Evolutionary conservation across 2,888 invertebrate species (phyloP), one percentile per base, ranked within the genome.

Genomic region (Folsomia candida): DNA sequence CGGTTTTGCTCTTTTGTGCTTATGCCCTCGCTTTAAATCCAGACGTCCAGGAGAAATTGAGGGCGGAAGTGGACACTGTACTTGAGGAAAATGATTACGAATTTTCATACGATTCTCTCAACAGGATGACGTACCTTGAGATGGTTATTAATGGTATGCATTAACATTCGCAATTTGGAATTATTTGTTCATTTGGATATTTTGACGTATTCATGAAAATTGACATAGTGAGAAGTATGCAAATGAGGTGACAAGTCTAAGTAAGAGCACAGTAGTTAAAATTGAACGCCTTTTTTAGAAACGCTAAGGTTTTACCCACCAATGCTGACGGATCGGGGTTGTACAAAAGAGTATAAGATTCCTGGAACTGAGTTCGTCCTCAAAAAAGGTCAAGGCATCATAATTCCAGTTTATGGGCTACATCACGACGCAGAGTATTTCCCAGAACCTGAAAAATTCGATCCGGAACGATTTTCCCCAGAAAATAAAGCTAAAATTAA

Each of bases 381-480:
- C 54, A 85, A 86, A 68, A 83, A 85, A 76, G 87, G 86, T 2
- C 83, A 85, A 74, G 83, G 85, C 1, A 84, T 87, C 1, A 81
- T 86, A 18, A 85, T 88, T 76, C 87, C 88, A 1, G 85, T 87
- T 68, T 85, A 85, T 78, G 87, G 86, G 1, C 54, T 54, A 6
- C 54, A 54, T 20, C 18, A 22, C 18, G 54, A 54, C 22, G 11
- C 18, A 54, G 54, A 18, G 20, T 54, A 54, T 54, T 54, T 14
- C 22, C 54, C 54, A n/a, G 22, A 54, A 20, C 54, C 54, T 4
- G 20, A n/a, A 4, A 9, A 60, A 60, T 60, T 60, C 24, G n/a
- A 60, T 24, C 60, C 60, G 22, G 60, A 60, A 26, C 27, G 60
- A 25, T 60, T 60, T 60, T 60, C 60, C 4, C 60, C 60, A 6